These are phyloP conservation scores for Halesus radiatus DNA, from an alignment of 1,140 invertebrate species.

Conservation along the genomic window DNA sequence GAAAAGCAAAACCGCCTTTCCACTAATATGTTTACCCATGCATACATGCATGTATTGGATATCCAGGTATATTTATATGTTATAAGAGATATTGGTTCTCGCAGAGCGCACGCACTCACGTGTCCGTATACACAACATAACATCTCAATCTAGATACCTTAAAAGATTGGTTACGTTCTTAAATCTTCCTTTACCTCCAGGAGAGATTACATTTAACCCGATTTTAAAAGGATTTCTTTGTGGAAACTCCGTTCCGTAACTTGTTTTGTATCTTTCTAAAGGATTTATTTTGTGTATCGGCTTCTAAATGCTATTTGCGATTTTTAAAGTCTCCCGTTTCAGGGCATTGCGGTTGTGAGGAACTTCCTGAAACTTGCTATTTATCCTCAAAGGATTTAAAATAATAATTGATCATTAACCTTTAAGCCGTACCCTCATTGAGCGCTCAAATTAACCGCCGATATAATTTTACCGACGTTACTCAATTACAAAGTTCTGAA, in stretches of 20 bases:
- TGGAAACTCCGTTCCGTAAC: not conserved
- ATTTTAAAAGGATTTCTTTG: slow-evolving; percentile 36
- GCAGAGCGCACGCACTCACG: no score
- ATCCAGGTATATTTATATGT: no score
- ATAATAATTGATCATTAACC: slow-evolving; percentile 40
- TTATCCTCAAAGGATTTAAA: slow-evolving; percentile 14
- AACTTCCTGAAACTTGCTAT: not conserved
- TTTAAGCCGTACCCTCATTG: slow-evolving; percentile 11
- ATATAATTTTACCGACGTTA: slow-evolving; percentile 11
- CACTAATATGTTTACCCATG: no score
- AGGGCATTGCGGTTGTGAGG: not conserved
- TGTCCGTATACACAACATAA: not conserved
- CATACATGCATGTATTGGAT: no score
- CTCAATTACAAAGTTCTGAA: slow-evolving; percentile 15
- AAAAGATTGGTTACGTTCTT: not conserved
- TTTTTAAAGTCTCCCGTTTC: slow-evolving; percentile 4
- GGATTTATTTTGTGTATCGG: slow-evolving; percentile 27
- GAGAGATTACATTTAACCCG: slow-evolving; percentile 15
- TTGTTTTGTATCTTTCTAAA: slow-evolving; percentile 21
- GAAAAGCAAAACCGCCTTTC: no score
- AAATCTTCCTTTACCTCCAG: slow-evolving; percentile 1
- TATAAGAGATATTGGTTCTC: no score
- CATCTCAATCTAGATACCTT: slow-evolving; percentile 27
- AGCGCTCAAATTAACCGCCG: slow-evolving; percentile 15
- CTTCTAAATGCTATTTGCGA: slow-evolving; percentile 9